These are phyloP conservation scores for Sarcophaga caerulescens DNA, from an alignment of 2,888 invertebrate genomes.

Conservation along the genomic window DNA sequence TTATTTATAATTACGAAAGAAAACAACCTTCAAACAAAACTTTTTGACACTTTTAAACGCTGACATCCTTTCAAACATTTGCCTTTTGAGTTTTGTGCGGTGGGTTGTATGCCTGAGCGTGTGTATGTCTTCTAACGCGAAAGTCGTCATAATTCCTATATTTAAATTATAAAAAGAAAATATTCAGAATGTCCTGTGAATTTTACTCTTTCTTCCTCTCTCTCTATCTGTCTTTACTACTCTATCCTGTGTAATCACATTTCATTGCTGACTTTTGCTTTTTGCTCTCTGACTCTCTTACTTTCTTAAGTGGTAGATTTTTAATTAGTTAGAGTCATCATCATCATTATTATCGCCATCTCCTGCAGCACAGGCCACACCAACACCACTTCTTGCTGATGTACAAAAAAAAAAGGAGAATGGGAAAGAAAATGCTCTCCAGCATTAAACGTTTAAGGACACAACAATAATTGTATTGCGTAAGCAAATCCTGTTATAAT, in stretches of 20 bases:
- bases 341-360: conserved; percentile 11
- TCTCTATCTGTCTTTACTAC: background rate
- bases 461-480: conserved; percentile 65
- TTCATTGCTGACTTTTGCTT: conserved; percentile 42
- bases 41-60: conserved; percentile 52
- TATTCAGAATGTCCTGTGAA: background rate
- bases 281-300: background rate
- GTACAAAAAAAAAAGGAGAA: too few relatives aligned
- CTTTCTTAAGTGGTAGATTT: conserved; percentile 50
- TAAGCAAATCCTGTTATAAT: conserved; percentile 64
- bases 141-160: conserved; percentile 28
- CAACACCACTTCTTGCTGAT: too few relatives aligned
- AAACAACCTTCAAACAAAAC: conserved; percentile 34
- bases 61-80: background rate
- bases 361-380: background rate
- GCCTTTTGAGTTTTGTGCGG: background rate
- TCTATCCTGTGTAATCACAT: background rate
- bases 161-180: conserved; percentile 8
- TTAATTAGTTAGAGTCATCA: conserved; percentile 57
- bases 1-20: conserved; percentile 38
- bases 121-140: background rate
- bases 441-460: conserved; percentile 46
- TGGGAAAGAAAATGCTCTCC: conserved; percentile 3
- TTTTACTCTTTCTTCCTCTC: background rate
- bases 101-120: background rate